Base-by-base conservation (phyloP, 35 echinoderm and acorn worm genomes). In the Diadema setosum region DNA sequence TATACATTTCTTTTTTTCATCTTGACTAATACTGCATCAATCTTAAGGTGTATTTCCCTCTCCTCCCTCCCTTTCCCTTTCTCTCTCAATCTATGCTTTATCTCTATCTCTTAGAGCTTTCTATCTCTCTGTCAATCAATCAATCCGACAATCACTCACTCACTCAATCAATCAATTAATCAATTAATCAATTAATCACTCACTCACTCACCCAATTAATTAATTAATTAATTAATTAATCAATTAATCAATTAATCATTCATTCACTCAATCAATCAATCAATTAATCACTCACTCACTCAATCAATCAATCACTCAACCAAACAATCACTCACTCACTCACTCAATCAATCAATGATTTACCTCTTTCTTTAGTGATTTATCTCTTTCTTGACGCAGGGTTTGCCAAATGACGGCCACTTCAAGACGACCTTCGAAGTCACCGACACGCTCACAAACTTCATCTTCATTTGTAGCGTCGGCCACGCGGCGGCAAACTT, bases 401-500 rank as follows among this genome's bases (percentile, higher is more conserved):
- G 91, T 15, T 91, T 98, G 70, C 95, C 92, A 26, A 91, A 91
- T 25, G 83, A 74, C 35, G 94, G 90, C 1, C 89, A 69, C 20
- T 92, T 93, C 59, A 20, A 36, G 15, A 86, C 48, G 20, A 46
- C 70, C 6, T 86, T 85, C 9, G 90, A 97, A 21, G 69, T 93
- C 16, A 85, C 78, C 21, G 89, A 78, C 4, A 82, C 81, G 2
- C 35, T 95, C 27, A 88, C 93, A 18, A 34, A 78, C 12, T 75
- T 89, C 43, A 96, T 96, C 46, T 96, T 89, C 81, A 92, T 92
- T 30, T 48, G 90, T 17, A 92, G 90, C 60, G 94, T 92, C 5
- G 81, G 39, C 14, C 94, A 96, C 20, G 94, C 94, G 0, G 90
- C 94, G 7, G 90, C 61, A 4, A 96, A 96, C 83, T 96, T 92